Evolutionary conservation across 1,140 invertebrate genomes (phyloP), one percentile per base, ranked within the genome.

Genomic region (Apocrypta bakeri): DNA sequence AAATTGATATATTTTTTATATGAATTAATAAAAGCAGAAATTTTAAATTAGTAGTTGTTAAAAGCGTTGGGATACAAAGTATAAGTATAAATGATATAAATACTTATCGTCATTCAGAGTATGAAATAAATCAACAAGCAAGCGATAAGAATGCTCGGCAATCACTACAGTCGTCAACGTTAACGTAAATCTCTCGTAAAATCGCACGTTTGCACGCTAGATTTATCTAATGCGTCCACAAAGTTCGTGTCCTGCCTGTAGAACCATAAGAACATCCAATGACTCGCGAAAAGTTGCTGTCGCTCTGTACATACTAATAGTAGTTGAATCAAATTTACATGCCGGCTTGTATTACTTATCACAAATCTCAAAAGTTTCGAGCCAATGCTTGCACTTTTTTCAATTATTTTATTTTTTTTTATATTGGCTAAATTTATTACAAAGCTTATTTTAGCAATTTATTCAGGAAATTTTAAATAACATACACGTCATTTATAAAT

Each of bases 251-350:
- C n/a, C 31, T 37, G 40, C 31, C 25, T 9, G 12, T 33, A 29
- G 25, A 6, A 24, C 79, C 33, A 56, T 66, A 71, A 66, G 69
- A 74, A 24, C 56, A 42, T 64, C 71, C 71, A 66, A 74, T 81
- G 79, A 81, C 79, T 81, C 72, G 79, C 61, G 61, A 81, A 81
- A 81, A 79, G 56, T 81, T 74, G 71, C 48, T 42, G 17, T 72
- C 61, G 48, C 56, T 24, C 24, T 61, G 27, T 61, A 42, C 31
- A 33, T 21, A 21, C 24, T 21, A 11, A 75, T 61, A 37, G 75
- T 37, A 64, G 69, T 14, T 7, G 69, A 42, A 33, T 37, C 21
- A 72, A 72, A 72, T 72, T 72, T 72, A 42, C 69, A 25, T 42
- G 27, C 27, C 1, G 48, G 48, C 48, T 56, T 17, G n/a, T 56